Conservation (phyloP, 2,888 invertebrate species). For the Pristionchus fissidentatus region DNA sequence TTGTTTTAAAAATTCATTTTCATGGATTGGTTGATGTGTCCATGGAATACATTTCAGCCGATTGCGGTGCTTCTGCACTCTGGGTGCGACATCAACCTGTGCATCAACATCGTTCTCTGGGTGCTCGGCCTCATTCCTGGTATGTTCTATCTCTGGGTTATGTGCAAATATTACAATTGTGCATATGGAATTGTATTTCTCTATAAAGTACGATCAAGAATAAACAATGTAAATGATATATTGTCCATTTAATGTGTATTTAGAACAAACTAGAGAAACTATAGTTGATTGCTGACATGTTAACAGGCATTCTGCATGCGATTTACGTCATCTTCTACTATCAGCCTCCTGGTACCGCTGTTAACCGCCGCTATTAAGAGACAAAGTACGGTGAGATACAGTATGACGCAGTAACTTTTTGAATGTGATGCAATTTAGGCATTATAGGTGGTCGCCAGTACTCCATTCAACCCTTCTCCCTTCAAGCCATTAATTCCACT, state of each 20-base stretch:
- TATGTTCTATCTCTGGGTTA: not conserved
- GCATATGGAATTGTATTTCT: not conserved
- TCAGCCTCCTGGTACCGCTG: constrained; percentile 38
- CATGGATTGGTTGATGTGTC: not conserved
- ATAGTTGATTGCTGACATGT: too few species aligned
- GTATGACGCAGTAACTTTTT: too few species aligned
- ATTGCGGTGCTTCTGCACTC: constrained; percentile 50
- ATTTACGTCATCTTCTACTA: constrained; percentile 50
- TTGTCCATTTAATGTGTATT: too few species aligned
- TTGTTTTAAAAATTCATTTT: not conserved
- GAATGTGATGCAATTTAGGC: not conserved
- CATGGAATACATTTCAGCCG: constrained; percentile 42
- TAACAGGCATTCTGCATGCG: constrained; percentile 47
- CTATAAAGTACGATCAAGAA: not conserved
- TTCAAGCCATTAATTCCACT: not conserved
- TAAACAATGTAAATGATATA: not conserved
- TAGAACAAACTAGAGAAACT: not conserved
- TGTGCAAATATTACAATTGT: too few species aligned
- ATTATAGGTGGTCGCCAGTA: not conserved
- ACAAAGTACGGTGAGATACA: not conserved
- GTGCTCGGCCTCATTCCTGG: constrained; percentile 48
- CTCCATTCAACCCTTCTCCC: too few species aligned
- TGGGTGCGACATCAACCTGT: constrained; percentile 51
- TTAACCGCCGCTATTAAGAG: constrained; percentile 32
- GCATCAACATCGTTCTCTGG: constrained; percentile 51